Conservation (phyloP, 2,113 vertebrate species). For the Macheiramphus alcinus region DNA sequence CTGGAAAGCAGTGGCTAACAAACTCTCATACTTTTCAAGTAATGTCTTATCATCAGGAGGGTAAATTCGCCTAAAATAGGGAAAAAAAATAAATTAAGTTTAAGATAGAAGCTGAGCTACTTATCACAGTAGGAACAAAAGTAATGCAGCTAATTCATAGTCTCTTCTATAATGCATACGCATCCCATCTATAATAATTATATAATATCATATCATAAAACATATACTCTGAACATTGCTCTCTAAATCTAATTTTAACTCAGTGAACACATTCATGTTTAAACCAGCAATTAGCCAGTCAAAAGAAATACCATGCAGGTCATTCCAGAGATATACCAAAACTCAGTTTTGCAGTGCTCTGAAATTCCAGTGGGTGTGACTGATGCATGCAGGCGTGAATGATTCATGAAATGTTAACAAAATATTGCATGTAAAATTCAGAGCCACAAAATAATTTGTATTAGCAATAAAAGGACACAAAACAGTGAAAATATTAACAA, state of each 20-base stretch:
- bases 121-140: not conserved
- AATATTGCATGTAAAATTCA: not conserved
- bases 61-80: slow-evolving; percentile 89
- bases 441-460: not conserved
- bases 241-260: not conserved
- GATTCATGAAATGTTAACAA: slow-evolving; percentile 6
- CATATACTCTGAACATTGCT: not conserved
- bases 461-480: not conserved
- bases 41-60: slow-evolving; percentile 97
- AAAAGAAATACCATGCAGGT: not conserved
- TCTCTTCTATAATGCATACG: not conserved
- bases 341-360: not conserved
- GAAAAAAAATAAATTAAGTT: not conserved
- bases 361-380: not conserved
- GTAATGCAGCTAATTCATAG: not conserved
- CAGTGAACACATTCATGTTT: not conserved
- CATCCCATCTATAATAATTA: not conserved
- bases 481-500: not conserved
- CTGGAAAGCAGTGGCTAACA: slow-evolving; percentile 94
- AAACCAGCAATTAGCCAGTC: not conserved
- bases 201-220: not conserved
- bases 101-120: not conserved
- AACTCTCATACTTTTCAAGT: slow-evolving; percentile 96
- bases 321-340: not conserved
- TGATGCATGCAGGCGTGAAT: not conserved